Percentiles rank a stretch among this genome's conserved stretches.
Evolutionary conservation across 2,113 vertebrate species (phyloP).

Genomic region (Lagopus leucura): DNA sequence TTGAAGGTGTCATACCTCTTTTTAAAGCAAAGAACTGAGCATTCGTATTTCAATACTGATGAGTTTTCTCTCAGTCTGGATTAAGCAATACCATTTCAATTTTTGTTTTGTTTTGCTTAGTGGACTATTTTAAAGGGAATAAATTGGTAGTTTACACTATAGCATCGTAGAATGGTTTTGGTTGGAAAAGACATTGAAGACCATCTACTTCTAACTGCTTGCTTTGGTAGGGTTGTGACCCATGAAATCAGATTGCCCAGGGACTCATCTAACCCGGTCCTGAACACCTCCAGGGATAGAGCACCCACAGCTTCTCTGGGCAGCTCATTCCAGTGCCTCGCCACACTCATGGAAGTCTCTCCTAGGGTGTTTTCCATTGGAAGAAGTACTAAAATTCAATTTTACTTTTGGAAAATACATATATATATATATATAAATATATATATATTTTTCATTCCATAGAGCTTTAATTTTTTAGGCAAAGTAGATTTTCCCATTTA

Average conservation of each 20-base stretch:
- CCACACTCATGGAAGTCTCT: background rate
- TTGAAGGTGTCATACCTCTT: background rate
- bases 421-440: too few relatives aligned
- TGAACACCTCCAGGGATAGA: background rate
- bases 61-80: background rate
- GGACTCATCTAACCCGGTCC: background rate
- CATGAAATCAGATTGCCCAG: background rate
- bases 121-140: background rate
- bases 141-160: background rate
- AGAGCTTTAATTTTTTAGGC: constrained; percentile 2
- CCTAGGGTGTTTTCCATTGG: constrained; percentile 1
- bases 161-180: background rate
- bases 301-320: background rate
- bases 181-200: background rate
- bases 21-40: background rate
- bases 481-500: background rate
- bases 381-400: background rate
- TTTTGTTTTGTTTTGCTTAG: background rate
- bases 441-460: background rate
- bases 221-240: background rate
- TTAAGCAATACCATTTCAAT: background rate
- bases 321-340: background rate
- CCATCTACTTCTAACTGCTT: background rate
- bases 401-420: background rate
- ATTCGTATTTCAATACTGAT: background rate